Evolutionary conservation across 2,888 invertebrate genomes (phyloP).

Genomic region (Criorhina ranunculi): DNA sequence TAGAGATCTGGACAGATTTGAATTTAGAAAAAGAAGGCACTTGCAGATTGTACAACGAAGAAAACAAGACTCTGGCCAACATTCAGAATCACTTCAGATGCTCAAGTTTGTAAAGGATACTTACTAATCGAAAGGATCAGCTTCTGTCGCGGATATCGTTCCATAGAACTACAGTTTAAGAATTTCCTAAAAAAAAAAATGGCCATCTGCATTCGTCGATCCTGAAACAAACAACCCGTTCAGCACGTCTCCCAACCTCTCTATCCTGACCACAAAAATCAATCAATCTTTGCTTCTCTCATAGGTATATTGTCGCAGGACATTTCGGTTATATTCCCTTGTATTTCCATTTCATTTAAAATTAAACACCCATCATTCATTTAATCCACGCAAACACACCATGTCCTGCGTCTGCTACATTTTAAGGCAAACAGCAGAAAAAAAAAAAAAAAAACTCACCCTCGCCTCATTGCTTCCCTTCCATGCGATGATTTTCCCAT

Average conservation of each 20-base stretch:
- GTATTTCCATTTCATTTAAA: slow-evolving; percentile 50
- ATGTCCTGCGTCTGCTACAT: slow-evolving; percentile 39
- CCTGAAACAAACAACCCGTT: too few species aligned
- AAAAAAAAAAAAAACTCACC: slow-evolving; percentile 48
- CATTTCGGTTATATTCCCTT: slow-evolving; percentile 29
- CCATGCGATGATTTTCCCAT: slow-evolving; percentile 78
- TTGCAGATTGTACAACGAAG: too few species aligned
- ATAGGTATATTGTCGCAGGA: slow-evolving; percentile 42
- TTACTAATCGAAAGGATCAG: too few species aligned
- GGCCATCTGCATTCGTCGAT: not conserved
- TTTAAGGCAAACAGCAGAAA: slow-evolving; percentile 22
- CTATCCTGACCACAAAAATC: slow-evolving; percentile 18
- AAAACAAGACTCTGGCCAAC: too few species aligned
- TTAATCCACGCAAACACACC: slow-evolving; percentile 48
- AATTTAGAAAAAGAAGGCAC: too few species aligned
- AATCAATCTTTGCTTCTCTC: slow-evolving; percentile 49
- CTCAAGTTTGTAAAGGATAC: too few species aligned
- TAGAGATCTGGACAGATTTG: too few species aligned
- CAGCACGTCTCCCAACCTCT: not conserved
- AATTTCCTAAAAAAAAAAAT: not conserved
- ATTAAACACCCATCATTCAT: slow-evolving; percentile 75
- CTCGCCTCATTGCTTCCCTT: slow-evolving; percentile 61
- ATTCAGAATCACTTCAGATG: too few species aligned
- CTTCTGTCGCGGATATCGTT: too few species aligned
- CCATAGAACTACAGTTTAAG: too few species aligned